These are phyloP conservation scores for Entomobrya multifasciata DNA, from an alignment of 2,888 invertebrate genomes.

Conservation along the genomic window DNA sequence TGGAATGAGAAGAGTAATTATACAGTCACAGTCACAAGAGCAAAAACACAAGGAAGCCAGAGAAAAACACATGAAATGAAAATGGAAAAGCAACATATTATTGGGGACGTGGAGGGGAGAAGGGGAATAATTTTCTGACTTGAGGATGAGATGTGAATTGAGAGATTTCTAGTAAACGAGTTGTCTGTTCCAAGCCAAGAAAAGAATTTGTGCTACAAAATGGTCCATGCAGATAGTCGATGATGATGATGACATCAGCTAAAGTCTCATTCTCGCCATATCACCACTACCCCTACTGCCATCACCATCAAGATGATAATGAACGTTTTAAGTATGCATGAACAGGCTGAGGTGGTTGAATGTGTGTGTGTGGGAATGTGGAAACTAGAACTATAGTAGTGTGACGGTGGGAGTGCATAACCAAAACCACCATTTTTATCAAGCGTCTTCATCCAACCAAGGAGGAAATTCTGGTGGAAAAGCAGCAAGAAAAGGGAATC, in stretches of 20 bases:
- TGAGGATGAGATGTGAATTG: slow-evolving; percentile 9
- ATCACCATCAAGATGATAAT: slow-evolving; percentile 39
- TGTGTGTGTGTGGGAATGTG: no score
- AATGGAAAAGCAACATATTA: slow-evolving; percentile 27
- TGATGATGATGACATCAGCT: slow-evolving; percentile 17
- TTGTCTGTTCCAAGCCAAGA: slow-evolving; percentile 32
- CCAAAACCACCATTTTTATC: neutral
- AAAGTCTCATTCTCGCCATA: slow-evolving; percentile 21
- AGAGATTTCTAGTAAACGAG: neutral
- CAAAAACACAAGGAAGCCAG: slow-evolving; percentile 8
- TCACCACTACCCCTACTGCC: no score
- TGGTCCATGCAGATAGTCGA: slow-evolving; percentile 2
- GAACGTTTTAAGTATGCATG: slow-evolving; percentile 55
- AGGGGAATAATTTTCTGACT: neutral
- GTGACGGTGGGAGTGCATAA: neutral
- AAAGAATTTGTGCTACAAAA: slow-evolving; percentile 1
- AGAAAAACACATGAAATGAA: slow-evolving; percentile 6
- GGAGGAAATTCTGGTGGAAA: no score
- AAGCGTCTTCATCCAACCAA: neutral
- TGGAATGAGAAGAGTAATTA: neutral
- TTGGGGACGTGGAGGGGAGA: neutral
- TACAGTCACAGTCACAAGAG: no score
- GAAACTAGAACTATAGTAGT: neutral
- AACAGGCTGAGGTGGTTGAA: slow-evolving; percentile 27
- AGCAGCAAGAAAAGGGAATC: neutral